Percentiles rank a stretch among this genome's conserved stretches.
Evolutionary conservation across 2,888 invertebrate species (phyloP).

Genomic region (Oegoconia quadripuncta): DNA sequence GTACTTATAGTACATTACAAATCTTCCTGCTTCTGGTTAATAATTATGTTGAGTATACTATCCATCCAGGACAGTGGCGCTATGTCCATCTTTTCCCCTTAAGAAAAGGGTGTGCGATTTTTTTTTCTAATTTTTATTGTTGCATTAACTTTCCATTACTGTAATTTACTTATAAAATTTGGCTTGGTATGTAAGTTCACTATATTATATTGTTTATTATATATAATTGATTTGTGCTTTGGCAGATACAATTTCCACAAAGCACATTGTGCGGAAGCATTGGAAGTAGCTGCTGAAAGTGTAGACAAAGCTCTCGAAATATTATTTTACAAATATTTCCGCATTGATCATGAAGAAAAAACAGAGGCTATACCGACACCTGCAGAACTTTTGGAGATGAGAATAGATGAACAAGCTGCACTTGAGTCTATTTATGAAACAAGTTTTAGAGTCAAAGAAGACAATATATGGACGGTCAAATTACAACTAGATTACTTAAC

Average conservation of each 20-base stretch:
- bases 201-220: too few species aligned
- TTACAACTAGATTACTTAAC: constrained; percentile 84
- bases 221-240: too few species aligned
- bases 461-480: constrained; percentile 85
- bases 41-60: too few species aligned
- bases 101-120: not conserved
- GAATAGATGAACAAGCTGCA: constrained; percentile 85
- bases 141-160: too few species aligned
- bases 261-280: constrained; percentile 86
- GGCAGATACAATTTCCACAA: constrained; percentile 87
- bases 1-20: not conserved
- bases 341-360: constrained; percentile 55
- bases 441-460: constrained; percentile 83
- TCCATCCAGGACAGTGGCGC: too few species aligned
- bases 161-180: too few species aligned
- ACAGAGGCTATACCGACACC: constrained; percentile 62
- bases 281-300: constrained; percentile 82
- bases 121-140: not conserved
- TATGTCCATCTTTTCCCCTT: not conserved
- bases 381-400: constrained; percentile 81
- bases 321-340: constrained; percentile 85
- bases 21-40: too few species aligned
- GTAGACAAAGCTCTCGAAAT: constrained; percentile 85
- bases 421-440: constrained; percentile 88
- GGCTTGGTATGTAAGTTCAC: too few species aligned